Conservation (phyloP, 1,140 invertebrate species). For the Leptinotarsa texana region DNA sequence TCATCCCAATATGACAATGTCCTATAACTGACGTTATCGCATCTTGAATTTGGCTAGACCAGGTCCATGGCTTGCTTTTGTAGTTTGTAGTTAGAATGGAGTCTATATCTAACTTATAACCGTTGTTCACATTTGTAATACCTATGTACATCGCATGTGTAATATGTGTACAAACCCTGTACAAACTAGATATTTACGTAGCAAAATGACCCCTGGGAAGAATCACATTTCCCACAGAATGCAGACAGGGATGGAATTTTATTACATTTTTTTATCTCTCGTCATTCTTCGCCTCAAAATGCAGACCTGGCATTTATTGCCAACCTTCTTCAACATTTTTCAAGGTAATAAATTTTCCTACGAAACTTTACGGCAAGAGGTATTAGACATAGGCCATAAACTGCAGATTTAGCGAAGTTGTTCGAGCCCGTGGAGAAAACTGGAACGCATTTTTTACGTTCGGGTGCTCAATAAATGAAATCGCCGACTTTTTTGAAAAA, state of each 20-base stretch:
- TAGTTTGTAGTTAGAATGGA: too few species aligned
- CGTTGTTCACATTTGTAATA: too few species aligned
- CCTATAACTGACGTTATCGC: too few species aligned
- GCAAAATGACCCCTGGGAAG: background rate
- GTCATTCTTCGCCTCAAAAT: background rate
- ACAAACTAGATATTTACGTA: background rate
- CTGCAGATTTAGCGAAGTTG: background rate
- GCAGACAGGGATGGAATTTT: background rate
- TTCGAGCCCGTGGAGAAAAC: background rate
- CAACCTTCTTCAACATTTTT: slow-evolving; percentile 2
- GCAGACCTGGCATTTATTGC: slow-evolving; percentile 4
- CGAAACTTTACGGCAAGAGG: background rate
- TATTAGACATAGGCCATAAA: slow-evolving; percentile 6
- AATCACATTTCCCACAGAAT: background rate
- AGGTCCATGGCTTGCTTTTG: too few species aligned
- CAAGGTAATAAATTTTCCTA: slow-evolving; percentile 5
- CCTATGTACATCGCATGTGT: too few species aligned
- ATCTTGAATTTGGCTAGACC: too few species aligned
- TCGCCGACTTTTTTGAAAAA: too few species aligned
- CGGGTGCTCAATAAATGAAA: too few species aligned
- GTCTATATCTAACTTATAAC: too few species aligned
- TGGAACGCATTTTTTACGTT: background rate
- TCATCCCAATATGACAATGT: too few species aligned
- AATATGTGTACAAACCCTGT: too few species aligned
- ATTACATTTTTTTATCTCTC: background rate